Evolutionary conservation across 2,888 invertebrate genomes (phyloP).

Genomic region (Epinotia ramella): DNA sequence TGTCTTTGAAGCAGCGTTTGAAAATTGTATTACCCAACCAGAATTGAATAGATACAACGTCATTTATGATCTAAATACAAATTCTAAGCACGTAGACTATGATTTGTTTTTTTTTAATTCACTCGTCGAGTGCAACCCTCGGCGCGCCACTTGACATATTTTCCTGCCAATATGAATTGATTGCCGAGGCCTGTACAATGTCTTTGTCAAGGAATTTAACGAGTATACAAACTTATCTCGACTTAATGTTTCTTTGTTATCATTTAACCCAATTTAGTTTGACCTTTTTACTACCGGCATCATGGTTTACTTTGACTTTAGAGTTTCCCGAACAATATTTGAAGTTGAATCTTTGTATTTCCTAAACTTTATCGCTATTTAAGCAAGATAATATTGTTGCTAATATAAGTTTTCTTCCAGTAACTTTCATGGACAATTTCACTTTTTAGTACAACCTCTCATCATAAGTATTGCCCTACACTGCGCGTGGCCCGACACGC

Average conservation of each 20-base stretch:
- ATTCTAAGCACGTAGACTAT: slow-evolving; percentile 22
- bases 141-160: slow-evolving; percentile 66
- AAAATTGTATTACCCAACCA: neutral
- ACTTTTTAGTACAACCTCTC: neutral
- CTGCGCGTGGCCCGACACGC: too few species aligned
- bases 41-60: neutral
- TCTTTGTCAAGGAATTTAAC: slow-evolving; percentile 63
- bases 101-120: slow-evolving; percentile 34
- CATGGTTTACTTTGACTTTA: slow-evolving; percentile 36
- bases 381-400: neutral
- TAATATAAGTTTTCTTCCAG: neutral
- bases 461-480: too few species aligned
- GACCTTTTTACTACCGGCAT: slow-evolving; percentile 51
- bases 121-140: slow-evolving; percentile 41
- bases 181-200: slow-evolving; percentile 60
- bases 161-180: slow-evolving; percentile 55
- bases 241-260: slow-evolving; percentile 50
- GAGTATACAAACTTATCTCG: slow-evolving; percentile 47
- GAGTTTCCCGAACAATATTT: slow-evolving; percentile 16
- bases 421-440: neutral
- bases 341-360: neutral
- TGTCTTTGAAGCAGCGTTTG: neutral
- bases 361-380: slow-evolving; percentile 6
- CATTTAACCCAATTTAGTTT: slow-evolving; percentile 55
- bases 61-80: neutral